phyloP scores from a whole-genome alignment of 2,797 vertebrate genomes.

The Acanthiza pusilla region DNA sequence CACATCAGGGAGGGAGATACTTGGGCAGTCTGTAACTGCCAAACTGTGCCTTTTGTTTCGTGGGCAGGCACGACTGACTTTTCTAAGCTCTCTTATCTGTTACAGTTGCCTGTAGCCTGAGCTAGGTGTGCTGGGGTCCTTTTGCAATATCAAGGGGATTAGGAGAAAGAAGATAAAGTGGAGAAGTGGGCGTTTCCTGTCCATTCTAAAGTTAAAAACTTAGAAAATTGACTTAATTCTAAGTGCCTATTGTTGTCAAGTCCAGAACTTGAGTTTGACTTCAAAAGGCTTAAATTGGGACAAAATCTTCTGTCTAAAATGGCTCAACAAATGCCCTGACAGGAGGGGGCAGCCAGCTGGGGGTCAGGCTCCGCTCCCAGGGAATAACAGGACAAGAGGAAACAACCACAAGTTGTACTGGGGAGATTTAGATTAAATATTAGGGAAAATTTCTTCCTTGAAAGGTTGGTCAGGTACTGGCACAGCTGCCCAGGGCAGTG shows the following conservation, averaged over 20 bases:
- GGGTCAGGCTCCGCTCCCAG: background rate
- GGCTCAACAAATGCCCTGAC: background rate
- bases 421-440: background rate
- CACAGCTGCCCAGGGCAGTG: background rate
- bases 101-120: background rate
- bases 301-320: background rate
- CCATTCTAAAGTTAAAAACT: background rate
- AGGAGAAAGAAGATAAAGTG: background rate
- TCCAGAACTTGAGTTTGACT: background rate
- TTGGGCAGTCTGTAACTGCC: background rate
- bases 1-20: background rate
- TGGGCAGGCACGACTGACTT: background rate
- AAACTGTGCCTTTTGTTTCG: too few relatives aligned
- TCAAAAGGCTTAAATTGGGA: background rate
- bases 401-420: fast-evolving
- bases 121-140: background rate
- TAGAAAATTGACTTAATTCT: background rate
- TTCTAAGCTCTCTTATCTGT: background rate
- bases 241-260: background rate
- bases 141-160: background rate
- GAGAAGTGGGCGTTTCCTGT: background rate
- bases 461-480: background rate
- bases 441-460: background rate
- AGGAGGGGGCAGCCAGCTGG: background rate
- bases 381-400: too few relatives aligned